Evolutionary conservation across 2,888 invertebrate species (phyloP), one percentile per base, ranked within the genome.

Genomic region (Microdon myrmicae): DNA sequence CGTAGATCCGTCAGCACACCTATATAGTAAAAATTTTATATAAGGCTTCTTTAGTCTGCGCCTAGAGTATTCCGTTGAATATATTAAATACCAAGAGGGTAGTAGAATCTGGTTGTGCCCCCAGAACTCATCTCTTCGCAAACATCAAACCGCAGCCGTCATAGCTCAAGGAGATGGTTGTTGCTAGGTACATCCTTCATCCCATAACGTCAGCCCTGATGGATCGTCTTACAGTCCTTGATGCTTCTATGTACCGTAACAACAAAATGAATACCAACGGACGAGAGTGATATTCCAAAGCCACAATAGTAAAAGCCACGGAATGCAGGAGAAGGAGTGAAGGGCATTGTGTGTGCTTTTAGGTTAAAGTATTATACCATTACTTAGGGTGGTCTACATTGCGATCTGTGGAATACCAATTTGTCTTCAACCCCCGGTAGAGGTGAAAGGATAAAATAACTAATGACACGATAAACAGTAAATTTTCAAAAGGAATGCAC

Each of bases 401-500:
- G 49, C 49, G 51, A 64, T 64, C 51, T 47, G 51, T 56, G 58
- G 64, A 64, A 64, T 64, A 51, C 25, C 56, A 64, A 64, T 64
- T 64, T 58, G 51, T 58, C 41, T 25, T 13, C 17, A 22, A 39
- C 45, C 34, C 9, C n/a, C 12, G 34, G 23, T 14, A 23, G 26
- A 56, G 45, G 47, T 37, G 51, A 56, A 51, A 56, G 56, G 56
- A 64, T 64, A 51, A 51, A 58, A 56, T 51, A 64, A 31, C 41
- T 49, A 49, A 64, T 58, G 56, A 56, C 34, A 45, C 41, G 51
- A 26, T 47, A 41, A 25, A 51, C 39, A 45, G 35, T 58, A 47
- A 43, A 28, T 58, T 64, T 64, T 45, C 31, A 31, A 56, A 56
- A 45, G 64, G 64, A 64, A 64, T 64, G 64, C 56, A 56, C 51